Evolutionary conservation across 2,888 invertebrate species (phyloP).

Genomic region (Chorisops tibialis): DNA sequence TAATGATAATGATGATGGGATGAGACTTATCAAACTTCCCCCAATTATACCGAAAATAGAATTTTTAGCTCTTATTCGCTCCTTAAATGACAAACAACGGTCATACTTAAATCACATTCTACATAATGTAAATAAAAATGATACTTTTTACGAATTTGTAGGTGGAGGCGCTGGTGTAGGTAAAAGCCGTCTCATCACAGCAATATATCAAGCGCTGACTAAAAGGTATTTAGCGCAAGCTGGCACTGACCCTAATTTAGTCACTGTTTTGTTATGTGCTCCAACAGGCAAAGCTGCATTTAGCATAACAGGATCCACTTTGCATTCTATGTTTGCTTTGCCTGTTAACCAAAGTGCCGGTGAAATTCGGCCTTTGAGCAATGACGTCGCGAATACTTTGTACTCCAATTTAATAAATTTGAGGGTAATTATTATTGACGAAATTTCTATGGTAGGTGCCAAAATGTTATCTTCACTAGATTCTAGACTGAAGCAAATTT

Average conservation of each 20-base stretch:
- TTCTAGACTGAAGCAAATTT: conserved; percentile 39
- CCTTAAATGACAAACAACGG: not conserved
- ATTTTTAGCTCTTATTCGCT: not conserved
- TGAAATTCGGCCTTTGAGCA: too few relatives aligned
- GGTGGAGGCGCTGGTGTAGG: too few relatives aligned
- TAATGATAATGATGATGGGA: too few relatives aligned
- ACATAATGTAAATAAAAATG: too few relatives aligned
- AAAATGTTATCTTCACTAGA: conserved; percentile 34
- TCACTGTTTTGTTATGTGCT: too few relatives aligned
- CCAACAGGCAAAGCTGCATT: too few relatives aligned
- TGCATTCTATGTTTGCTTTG: not conserved
- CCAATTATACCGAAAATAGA: too few relatives aligned
- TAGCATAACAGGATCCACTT: too few relatives aligned
- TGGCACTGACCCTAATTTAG: not conserved
- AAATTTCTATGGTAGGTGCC: conserved; percentile 43
- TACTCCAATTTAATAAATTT: not conserved
- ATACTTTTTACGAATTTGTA: too few relatives aligned
- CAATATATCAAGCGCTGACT: not conserved
- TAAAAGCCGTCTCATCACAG: not conserved
- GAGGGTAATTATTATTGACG: conserved; percentile 42
- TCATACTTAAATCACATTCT: not conserved
- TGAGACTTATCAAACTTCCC: too few relatives aligned
- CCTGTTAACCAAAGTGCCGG: not conserved
- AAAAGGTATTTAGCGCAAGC: not conserved
- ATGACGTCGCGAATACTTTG: too few relatives aligned